phyloP scores from a whole-genome alignment of 2,797 vertebrate genomes.

The Leptodactylus fallax region DNA sequence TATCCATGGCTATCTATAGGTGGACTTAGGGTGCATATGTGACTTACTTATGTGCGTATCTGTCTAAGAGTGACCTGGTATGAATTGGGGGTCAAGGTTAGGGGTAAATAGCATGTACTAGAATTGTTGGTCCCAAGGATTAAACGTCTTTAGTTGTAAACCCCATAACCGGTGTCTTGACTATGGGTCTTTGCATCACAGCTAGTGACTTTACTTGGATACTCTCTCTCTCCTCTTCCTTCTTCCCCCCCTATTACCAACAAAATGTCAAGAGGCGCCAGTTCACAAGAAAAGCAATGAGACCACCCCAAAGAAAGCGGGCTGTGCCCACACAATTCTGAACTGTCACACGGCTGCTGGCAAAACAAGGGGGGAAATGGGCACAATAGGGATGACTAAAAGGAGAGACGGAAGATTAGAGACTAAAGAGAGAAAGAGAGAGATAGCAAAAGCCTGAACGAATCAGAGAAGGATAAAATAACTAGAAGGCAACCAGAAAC shows the following conservation, averaged over 20 bases:
- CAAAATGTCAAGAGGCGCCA: conserved; percentile 44
- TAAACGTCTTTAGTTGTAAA: neutral
- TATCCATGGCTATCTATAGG: conserved; percentile 20
- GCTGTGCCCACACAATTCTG: conserved; percentile 38
- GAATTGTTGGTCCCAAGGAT: neutral
- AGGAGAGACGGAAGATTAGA: conserved; percentile 10
- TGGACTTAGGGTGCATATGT: neutral
- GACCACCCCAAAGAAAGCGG: conserved; percentile 40
- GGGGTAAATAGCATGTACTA: neutral
- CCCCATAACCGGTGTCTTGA: neutral
- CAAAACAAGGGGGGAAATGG: conserved; percentile 10
- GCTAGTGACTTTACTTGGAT: conserved; percentile 12
- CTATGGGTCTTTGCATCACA: neutral
- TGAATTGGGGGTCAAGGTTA: neutral
- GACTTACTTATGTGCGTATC: neutral
- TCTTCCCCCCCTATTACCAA: conserved; percentile 54
- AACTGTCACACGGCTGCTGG: conserved; percentile 60
- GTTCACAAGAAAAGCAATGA: conserved; percentile 57
- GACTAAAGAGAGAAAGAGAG: conserved; percentile 52
- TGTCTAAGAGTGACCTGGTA: neutral
- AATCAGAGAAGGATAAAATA: conserved; percentile 45
- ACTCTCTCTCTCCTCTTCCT: conserved; percentile 57
- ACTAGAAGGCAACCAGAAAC: neutral
- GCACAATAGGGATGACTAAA: neutral
- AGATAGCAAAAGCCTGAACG: conserved; percentile 43